Conservation (phyloP, 2,113 vertebrate species). For the Heteronetta atricapilla region DNA sequence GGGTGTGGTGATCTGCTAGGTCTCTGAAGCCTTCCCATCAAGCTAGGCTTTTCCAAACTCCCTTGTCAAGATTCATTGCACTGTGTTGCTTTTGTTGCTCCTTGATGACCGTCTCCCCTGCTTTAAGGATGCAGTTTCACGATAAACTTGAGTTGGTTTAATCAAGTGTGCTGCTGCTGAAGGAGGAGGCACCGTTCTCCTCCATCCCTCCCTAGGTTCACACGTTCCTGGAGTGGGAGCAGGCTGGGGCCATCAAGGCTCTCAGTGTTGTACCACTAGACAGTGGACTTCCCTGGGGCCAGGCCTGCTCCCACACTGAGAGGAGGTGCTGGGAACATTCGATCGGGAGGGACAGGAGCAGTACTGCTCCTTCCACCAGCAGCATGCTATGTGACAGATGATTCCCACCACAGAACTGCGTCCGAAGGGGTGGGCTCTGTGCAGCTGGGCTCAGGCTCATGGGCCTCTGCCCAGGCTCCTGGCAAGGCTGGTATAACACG, state of each 20-base stretch:
- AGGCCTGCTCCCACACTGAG: accelerated
- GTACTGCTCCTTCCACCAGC: background rate
- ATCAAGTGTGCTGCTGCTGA: background rate
- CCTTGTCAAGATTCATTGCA: background rate
- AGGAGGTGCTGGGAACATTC: background rate
- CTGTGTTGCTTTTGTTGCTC: background rate
- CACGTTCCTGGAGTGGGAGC: background rate
- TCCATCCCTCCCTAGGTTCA: background rate
- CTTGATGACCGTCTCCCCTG: background rate
- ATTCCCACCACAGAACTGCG: accelerated
- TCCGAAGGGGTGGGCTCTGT: accelerated
- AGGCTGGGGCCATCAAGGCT: background rate
- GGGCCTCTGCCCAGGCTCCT: accelerated
- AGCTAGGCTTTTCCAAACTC: background rate
- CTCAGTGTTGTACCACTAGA: too few species aligned
- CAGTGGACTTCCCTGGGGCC: background rate
- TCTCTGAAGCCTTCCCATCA: background rate
- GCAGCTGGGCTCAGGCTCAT: accelerated
- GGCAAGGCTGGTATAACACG: background rate
- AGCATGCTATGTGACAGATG: accelerated
- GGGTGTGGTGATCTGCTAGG: accelerated
- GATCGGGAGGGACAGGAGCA: accelerated
- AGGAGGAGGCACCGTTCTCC: background rate
- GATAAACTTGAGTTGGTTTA: background rate
- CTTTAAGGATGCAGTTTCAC: background rate